Base-by-base conservation (phyloP, 1,140 invertebrate genomes). In the Fopius arisanus region DNA sequence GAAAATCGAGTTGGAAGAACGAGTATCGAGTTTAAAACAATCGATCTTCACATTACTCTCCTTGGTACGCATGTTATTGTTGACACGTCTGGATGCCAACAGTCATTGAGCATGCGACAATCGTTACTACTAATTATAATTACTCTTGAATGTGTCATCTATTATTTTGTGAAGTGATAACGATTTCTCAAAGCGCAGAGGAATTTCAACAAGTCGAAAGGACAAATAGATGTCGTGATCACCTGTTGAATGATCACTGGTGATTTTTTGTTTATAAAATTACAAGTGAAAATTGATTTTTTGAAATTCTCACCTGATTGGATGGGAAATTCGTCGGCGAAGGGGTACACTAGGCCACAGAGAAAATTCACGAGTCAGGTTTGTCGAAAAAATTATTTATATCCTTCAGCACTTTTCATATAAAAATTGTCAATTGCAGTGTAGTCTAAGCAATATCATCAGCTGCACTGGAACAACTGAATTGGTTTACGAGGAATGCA, bases 381-480 rank as follows among this genome's bases (percentile, higher is more conserved):
- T 48, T 16, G 16, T 48, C 16, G 43, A 5, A 1, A 19, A 48
- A n/a, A 48, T 16, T 14, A 12, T 48, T 19, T 7, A 16, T 48
- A 7, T 48, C 16, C 1, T 7, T 19, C n/a, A 48, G 5, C 10
- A 19, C 10, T 4, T 3, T 19, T 19, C 5, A 48, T 19, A 19
- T 1, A 48, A 2, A n/a, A 12, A 19, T 48, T 48, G n/a, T 48
- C 14, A 7, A 19, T 75, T 81, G 41, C 43, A 88, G 85, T 82
- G 82, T 21, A 86, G 83, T 59, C 77, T 86, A 12, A 84, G 81
- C 70, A 80, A 84, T 71, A 79, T 87, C 75, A 79, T 84, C 75
- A 82, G 78, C 79, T 84, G 82, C 41, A 76, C 80, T 37, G 77
- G 79, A 33, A 72, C 79, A 16, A 69, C 81, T 28, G 81, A 79